phyloP scores from a whole-genome alignment of 2,888 invertebrate species.

The Ormia ochracea region DNA sequence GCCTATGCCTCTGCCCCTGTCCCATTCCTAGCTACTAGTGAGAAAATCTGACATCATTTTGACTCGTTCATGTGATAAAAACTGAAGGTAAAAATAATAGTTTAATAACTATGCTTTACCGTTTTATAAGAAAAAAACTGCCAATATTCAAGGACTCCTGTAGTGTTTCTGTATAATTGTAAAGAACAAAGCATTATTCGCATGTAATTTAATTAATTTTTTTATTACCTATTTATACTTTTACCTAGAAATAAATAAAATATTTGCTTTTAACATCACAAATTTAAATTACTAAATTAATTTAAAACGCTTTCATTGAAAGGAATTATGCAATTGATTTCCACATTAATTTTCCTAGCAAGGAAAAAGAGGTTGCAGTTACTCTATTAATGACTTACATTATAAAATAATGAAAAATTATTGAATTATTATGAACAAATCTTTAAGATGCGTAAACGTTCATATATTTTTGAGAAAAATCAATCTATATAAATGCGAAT shows the following conservation, averaged over 20 bases:
- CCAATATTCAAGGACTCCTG: slow-evolving; percentile 37
- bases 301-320: neutral
- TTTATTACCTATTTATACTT: neutral
- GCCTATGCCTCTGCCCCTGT: no score
- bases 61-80: neutral
- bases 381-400: neutral
- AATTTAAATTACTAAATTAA: neutral
- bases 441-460: neutral
- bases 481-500: slow-evolving; percentile 28
- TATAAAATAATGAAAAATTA: neutral
- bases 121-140: neutral
- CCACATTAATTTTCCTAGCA: neutral
- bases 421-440: neutral
- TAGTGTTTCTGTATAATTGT: neutral
- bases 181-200: slow-evolving; percentile 19
- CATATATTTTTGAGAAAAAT: slow-evolving; percentile 41
- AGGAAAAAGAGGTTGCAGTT: neutral
- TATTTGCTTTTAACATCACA: neutral
- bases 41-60: slow-evolving; percentile 34
- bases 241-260: neutral
- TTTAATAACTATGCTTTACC: neutral
- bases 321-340: slow-evolving; percentile 45
- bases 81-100: neutral
- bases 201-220: slow-evolving; percentile 18
- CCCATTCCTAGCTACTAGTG: slow-evolving; percentile 2